Base-by-base conservation (phyloP, 2,888 invertebrate species). In the Steinernema hermaphroditum region DNA sequence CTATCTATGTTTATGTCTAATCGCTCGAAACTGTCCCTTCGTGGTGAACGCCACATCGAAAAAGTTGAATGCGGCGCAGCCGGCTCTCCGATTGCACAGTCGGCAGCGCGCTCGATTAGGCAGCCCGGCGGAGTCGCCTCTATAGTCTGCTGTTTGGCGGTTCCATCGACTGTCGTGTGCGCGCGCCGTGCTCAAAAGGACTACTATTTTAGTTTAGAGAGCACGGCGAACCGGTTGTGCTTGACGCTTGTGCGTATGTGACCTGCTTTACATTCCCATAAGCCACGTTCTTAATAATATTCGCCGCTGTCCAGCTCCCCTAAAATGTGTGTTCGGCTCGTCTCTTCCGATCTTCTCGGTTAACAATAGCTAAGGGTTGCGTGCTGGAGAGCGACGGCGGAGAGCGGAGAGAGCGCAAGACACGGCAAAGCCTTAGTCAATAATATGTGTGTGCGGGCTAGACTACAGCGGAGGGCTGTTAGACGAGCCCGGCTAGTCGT, bases 371-470 rank as follows among this genome's bases (percentile, higher is more conserved):
- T 37, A 37, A 37, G 37, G 37, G 37, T 37, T 37, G 37, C 37
- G 37, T 37, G 37, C 37, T 37, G 29, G 54, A 22, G 4, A 16
- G 54, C 14, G 29, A 24, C 24, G 24, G 29, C 54, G 54, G 37
- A 37, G 37, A 8, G 37, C 4, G 24, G 54, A 22, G 54, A 54
- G 54, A 22, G 54, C 14, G 54, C 22, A 27, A 16, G 27, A 19
- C 46, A 46, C 8, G 32, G 62, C 62, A 62, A 62, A 62, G 62
- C 62, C 27, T 62, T 62, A 62, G 62, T 62, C 62, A 62, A 62
- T 62, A 62, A 62, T 22, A 9, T 16, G 32, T 16, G 62, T 16
- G 62, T 62, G 29, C 19, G 29, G 62, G 62, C 62, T 62, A 62
- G 62, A 62, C 62, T 62, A 62, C 62, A 62, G 27, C 27, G 27